These are phyloP conservation scores for Heterocephalus glaber DNA, from an alignment of 2,113 vertebrate genomes.

Conservation along the genomic window DNA sequence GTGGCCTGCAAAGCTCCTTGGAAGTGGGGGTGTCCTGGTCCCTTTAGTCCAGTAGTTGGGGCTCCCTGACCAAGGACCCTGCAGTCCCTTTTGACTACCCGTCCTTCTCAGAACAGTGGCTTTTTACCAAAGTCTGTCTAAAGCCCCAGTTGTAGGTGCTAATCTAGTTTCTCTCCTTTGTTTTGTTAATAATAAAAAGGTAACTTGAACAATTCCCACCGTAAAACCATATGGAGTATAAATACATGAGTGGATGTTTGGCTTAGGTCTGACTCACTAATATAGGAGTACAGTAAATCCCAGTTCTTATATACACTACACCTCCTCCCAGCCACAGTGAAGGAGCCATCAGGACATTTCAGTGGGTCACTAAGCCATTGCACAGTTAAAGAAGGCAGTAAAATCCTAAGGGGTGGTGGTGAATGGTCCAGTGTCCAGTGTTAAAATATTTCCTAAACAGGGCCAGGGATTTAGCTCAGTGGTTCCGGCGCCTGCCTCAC, in stretches of 20 bases:
- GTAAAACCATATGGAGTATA: neutral
- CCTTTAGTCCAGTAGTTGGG: neutral
- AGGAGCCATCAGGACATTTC: neutral
- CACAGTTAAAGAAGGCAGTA: neutral
- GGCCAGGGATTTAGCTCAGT: too few relatives aligned
- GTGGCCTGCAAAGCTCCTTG: neutral
- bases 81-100: neutral
- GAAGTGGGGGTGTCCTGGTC: neutral
- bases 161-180: slow-evolving; percentile 13
- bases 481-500: too few relatives aligned
- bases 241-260: neutral
- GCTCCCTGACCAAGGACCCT: neutral
- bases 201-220: neutral
- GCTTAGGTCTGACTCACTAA: neutral
- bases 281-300: neutral
- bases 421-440: neutral
- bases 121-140: neutral
- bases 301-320: neutral
- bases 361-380: neutral
- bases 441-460: neutral
- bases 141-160: neutral
- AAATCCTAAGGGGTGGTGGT: neutral
- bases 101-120: neutral
- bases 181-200: slow-evolving; percentile 13
- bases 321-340: neutral